Percentiles rank a stretch among this genome's conserved stretches.
Conservation (phyloP, 2,113 vertebrate genomes). For the Anhinga rufa region DNA sequence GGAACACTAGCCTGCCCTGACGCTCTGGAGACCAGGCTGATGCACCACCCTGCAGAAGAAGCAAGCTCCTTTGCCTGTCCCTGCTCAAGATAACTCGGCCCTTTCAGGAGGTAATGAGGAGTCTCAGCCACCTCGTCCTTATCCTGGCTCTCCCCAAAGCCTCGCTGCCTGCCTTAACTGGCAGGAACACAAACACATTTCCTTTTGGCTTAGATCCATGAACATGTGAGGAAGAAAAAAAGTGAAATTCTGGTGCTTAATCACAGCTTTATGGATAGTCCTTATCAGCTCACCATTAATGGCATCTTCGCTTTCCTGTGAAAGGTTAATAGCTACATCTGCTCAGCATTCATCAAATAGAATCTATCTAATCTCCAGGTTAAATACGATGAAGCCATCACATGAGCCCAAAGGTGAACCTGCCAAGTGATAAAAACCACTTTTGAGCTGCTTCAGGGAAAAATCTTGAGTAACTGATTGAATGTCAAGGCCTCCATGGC, state of each 20-base stretch:
- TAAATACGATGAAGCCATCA: neutral
- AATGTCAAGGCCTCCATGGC: neutral
- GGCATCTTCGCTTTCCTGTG: slow-evolving; percentile 10
- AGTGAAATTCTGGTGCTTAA: slow-evolving; percentile 9
- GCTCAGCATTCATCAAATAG: neutral
- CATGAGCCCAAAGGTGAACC: slow-evolving; percentile 49
- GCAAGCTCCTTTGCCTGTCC: neutral
- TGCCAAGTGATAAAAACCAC: neutral
- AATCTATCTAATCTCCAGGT: slow-evolving; percentile 20
- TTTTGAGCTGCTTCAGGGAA: neutral
- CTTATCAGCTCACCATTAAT: slow-evolving; percentile 42
- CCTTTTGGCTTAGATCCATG: neutral
- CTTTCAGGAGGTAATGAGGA: neutral
- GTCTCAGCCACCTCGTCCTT: neutral
- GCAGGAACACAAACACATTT: neutral
- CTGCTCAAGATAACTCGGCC: neutral
- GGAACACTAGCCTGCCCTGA: neutral
- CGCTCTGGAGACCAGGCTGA: neutral
- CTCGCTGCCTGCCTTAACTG: neutral
- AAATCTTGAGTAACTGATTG: neutral
- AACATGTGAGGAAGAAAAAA: neutral
- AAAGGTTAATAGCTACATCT: slow-evolving; percentile 30
- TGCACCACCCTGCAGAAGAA: neutral
- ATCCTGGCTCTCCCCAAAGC: neutral
- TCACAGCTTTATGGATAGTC: slow-evolving; percentile 3